Evolutionary conservation across 2,113 vertebrate species (phyloP).

Genomic region (Colinus virginianus): DNA sequence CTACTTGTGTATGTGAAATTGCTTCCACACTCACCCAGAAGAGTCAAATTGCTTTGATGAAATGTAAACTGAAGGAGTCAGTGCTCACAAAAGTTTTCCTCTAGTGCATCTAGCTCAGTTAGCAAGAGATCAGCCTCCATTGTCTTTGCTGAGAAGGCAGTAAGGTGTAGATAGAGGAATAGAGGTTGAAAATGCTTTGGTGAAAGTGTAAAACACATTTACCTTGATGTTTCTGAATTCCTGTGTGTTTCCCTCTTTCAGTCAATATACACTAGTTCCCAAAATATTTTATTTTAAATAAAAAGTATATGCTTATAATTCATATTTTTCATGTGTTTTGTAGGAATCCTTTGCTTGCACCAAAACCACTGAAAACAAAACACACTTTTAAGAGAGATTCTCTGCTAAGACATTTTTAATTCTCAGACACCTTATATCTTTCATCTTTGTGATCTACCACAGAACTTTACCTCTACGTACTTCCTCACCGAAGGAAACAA

Average conservation of each 20-base stretch:
- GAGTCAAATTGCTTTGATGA: background rate
- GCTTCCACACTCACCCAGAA: background rate
- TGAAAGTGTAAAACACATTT: background rate
- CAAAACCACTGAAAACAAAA: conserved; percentile 8
- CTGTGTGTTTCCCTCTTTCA: background rate
- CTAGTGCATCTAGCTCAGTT: background rate
- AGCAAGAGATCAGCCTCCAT: background rate
- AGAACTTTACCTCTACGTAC: background rate
- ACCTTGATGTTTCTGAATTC: background rate
- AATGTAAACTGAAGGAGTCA: background rate
- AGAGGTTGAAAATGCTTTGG: background rate
- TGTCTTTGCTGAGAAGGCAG: background rate
- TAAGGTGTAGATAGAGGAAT: background rate
- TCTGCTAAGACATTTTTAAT: background rate
- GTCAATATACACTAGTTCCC: background rate
- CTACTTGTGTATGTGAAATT: background rate
- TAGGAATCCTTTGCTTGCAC: background rate
- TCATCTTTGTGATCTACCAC: background rate
- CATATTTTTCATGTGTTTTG: background rate
- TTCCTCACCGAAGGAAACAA: conserved; percentile 16
- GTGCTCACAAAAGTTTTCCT: background rate
- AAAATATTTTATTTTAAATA: background rate
- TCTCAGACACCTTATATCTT: background rate
- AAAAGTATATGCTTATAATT: background rate
- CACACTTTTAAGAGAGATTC: background rate